Evolutionary conservation across 2,797 vertebrate species (phyloP), one percentile per base, ranked within the genome.

Genomic region (Sebastes paucispinis): DNA sequence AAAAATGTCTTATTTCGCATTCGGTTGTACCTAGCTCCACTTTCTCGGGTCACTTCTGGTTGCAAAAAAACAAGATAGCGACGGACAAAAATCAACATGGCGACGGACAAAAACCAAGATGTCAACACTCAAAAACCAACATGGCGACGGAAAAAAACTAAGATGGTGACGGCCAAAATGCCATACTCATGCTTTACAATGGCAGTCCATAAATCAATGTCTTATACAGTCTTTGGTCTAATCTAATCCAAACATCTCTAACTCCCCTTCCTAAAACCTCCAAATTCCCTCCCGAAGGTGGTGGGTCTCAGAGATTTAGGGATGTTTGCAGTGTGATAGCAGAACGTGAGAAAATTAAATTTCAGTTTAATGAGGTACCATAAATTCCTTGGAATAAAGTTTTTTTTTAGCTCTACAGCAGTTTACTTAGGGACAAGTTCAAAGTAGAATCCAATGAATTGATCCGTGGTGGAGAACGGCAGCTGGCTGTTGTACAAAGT

Each of bases 391-490:
- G 5, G 36, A 60, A 29, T 62, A 1, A 24, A 64, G 25, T 25
- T 70, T 58, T 55, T 55, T 8, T 36, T 34, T 13, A 22, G 24
- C 64, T 69, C 32, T 5, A 22, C 24, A 3, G 5, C 13, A 14
- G 43, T 73, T 75, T 63, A 12, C 8, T 57, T 20, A 1, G 69
- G 60, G 60, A 80, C 13, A 5, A 67, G 54, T 72, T 87, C 63
- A 76, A 76, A 89, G 77, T 22, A 14, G 20, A 57, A 63, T 11
- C 39, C 18, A 50, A 57, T 68, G 39, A 52, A 69, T 82, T 47
- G 80, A 81, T 81, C 62, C 8, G 0, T 2, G n/a, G 43, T 24
- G 54, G 20, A 31, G 57, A 8, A 10, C 14, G 6, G 67, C 39
- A 18, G n/a, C 25, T 36, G 73, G 57, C 69, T 59, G 63, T 16